phyloP scores from a whole-genome alignment of 1,140 invertebrate genomes.

The Drosophila virilis region DNA sequence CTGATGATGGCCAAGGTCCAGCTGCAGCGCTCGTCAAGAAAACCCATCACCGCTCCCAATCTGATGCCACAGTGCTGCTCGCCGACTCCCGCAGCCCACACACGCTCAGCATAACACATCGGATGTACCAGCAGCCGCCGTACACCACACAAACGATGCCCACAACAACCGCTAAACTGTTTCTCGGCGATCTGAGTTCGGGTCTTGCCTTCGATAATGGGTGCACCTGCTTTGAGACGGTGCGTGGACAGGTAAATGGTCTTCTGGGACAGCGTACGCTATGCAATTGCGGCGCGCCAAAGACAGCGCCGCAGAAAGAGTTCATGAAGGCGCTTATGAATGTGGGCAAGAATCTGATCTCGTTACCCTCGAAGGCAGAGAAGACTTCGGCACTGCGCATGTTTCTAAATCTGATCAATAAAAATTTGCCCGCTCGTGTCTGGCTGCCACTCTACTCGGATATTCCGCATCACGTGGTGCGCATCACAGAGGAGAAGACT shows the following conservation, averaged over 20 bases:
- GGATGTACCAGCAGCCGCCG: conserved; percentile 83
- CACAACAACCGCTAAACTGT: conserved; percentile 86
- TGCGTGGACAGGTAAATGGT: conserved; percentile 90
- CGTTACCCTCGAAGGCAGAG: conserved; percentile 96
- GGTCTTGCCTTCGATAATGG: conserved; percentile 98
- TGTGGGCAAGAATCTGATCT: conserved; percentile 95
- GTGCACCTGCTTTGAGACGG: conserved; percentile 90
- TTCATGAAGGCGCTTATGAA: conserved; percentile 94
- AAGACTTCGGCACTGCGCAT: conserved; percentile 95
- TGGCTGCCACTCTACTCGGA: conserved; percentile 98
- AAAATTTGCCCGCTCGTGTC: conserved; percentile 98
- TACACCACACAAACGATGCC: conserved; percentile 75
- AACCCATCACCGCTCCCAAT: conserved; percentile 91
- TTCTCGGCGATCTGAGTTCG: conserved; percentile 95
- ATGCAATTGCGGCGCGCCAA: conserved; percentile 91
- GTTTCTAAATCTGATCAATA: conserved; percentile 96
- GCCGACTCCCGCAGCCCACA: conserved; percentile 65
- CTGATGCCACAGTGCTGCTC: conserved; percentile 91
- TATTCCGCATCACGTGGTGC: conserved; percentile 95
- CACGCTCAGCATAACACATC: conserved; percentile 74
- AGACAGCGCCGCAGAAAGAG: conserved; percentile 93
- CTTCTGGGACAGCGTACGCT: conserved; percentile 89
- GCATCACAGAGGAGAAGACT: conserved; percentile 95
- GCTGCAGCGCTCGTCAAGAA: conserved; percentile 73
- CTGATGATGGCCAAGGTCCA: conserved; percentile 23